These are phyloP conservation scores for Listrodromus nycthemerus DNA, from an alignment of 2,888 invertebrate species.

Conservation along the genomic window DNA sequence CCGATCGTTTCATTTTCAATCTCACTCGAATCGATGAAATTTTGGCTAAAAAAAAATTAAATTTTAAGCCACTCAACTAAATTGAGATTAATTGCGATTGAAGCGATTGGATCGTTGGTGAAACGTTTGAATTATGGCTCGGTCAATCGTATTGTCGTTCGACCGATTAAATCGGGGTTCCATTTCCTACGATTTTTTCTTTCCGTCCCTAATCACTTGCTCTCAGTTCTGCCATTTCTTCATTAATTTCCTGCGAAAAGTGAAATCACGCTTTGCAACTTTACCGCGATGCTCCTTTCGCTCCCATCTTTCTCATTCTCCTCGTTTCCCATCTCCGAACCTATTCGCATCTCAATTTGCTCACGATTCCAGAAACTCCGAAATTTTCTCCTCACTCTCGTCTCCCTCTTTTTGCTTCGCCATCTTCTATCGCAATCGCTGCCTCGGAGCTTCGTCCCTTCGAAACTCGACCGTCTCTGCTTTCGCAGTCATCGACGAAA, in stretches of 20 bases:
- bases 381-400: constrained; percentile 15
- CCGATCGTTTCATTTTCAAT: too few species aligned
- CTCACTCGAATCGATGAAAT: too few species aligned
- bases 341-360: constrained; percentile 32
- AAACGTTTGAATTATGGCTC: too few species aligned
- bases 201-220: not conserved
- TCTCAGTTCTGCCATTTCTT: constrained; percentile 21
- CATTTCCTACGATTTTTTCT: not conserved
- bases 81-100: too few species aligned
- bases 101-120: too few species aligned
- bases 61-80: too few species aligned
- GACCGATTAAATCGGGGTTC: too few species aligned
- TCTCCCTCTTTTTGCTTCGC: constrained; percentile 21
- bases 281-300: not conserved
- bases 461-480: constrained; percentile 30
- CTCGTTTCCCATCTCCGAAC: constrained; percentile 31
- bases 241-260: constrained; percentile 47
- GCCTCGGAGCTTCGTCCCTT: constrained; percentile 57
- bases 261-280: not conserved
- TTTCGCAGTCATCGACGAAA: constrained; percentile 1
- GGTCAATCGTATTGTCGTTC: too few species aligned
- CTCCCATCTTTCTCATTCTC: constrained; percentile 2
- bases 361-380: constrained; percentile 55
- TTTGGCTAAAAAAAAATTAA: too few species aligned
- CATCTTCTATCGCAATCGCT: constrained; percentile 50